These are phyloP conservation scores for Notiomystis cincta DNA, from an alignment of 2,113 vertebrate species.

Conservation along the genomic window DNA sequence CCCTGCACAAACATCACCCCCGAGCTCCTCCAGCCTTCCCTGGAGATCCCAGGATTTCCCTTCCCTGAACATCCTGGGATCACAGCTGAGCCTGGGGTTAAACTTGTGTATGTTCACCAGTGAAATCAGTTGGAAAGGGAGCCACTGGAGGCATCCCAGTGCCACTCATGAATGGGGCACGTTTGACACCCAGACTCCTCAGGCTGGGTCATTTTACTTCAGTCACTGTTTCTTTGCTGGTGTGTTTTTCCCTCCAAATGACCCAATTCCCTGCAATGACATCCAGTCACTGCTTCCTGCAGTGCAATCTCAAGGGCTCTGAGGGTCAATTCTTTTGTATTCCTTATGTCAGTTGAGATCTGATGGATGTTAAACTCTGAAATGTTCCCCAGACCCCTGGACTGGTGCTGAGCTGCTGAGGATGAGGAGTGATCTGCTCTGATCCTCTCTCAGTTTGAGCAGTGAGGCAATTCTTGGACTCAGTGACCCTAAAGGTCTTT, in stretches of 20 bases:
- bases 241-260: background rate
- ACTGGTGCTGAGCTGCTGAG: background rate
- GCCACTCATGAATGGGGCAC: background rate
- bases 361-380: background rate
- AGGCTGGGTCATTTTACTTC: background rate
- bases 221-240: background rate
- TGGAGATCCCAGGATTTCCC: background rate
- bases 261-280: background rate
- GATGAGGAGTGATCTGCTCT: background rate
- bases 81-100: background rate
- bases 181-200: background rate
- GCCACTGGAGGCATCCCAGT: background rate
- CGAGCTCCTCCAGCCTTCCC: background rate
- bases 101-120: fast-evolving
- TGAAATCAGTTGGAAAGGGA: background rate
- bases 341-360: background rate
- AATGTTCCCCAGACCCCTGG: background rate
- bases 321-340: background rate
- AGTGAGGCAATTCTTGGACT: background rate
- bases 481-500: background rate
- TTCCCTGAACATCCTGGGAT: background rate
- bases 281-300: background rate
- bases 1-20: fast-evolving
- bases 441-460: background rate
- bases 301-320: background rate